Base-by-base conservation (phyloP, 2,113 vertebrate species). In the Microtus oregoni region DNA sequence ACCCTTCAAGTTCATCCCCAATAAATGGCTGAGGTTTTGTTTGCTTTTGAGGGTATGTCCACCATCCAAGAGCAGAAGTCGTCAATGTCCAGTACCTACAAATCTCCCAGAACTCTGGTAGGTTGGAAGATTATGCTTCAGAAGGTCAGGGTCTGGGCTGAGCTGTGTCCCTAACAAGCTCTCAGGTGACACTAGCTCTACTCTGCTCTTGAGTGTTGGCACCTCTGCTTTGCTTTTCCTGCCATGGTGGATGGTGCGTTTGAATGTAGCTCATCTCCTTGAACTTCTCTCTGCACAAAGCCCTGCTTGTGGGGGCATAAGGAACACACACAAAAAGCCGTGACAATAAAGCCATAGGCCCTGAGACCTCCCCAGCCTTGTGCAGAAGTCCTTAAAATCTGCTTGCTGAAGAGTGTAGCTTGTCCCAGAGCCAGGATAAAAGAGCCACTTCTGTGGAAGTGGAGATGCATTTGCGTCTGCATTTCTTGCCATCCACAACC, bases 61-160 rank as follows among this genome's bases (percentile, higher is more conserved):
- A 41, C 81, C n/a, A 63, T 83, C 22, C 58, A 83, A 83, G 26
- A 89, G 4, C 55, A 50, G 55, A 96, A 65, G n/a, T 58, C 67
- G 67, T 87, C 35, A 19, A 6, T 7, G 41, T 4, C 24, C 12
- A 1, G 19, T 72, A 14, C 35, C n/a, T 35, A 10, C 10, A 12
- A 3, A 52, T 73, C 15, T 35, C 38, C n/a, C 26, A 17, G 65
- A 83, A 67, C 72, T 24, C 67, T 83, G 58, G 32, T 86, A 55
- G 85, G 83, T 52, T 41, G 65, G 38, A n/a, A 35, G 75, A 58
- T 55, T 78, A 30, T 3, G 83, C 61, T 41, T 73, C 17, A n/a
- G 75, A 41, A 67, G 75, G 44, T 13, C 20, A 3, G 38, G 30
- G 13, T 14, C 22, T 61, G 13, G 19, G 5, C 75, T 83, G 35